phyloP scores from a whole-genome alignment of 2,888 invertebrate genomes.

The Hirtodrosophila trivittata region DNA sequence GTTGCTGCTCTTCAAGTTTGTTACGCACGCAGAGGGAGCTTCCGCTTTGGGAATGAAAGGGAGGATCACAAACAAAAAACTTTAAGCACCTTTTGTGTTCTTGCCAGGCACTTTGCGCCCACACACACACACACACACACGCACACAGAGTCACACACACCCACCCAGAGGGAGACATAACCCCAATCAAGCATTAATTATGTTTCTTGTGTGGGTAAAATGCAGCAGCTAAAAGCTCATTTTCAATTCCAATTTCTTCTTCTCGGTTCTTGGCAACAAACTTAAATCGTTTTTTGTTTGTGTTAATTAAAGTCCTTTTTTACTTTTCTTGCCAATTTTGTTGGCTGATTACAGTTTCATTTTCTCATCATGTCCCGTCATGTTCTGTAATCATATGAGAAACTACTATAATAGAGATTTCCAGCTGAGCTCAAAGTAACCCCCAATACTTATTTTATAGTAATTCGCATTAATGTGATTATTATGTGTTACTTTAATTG shows the following conservation, averaged over 20 bases:
- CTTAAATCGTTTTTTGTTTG: slow-evolving; percentile 21
- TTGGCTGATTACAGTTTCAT: slow-evolving; percentile 15
- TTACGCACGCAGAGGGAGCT: slow-evolving; percentile 23
- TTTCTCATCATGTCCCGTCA: slow-evolving; percentile 20
- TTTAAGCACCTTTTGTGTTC: slow-evolving; percentile 33
- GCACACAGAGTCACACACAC: slow-evolving; percentile 7
- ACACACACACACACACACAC: slow-evolving; percentile 7
- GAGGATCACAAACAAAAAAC: slow-evolving; percentile 39
- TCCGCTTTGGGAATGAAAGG: slow-evolving; percentile 14
- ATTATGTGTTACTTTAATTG: too few species aligned
- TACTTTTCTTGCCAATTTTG: neutral
- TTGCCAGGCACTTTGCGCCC: slow-evolving; percentile 22
- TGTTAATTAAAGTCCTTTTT: slow-evolving; percentile 16
- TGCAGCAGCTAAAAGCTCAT: slow-evolving; percentile 32
- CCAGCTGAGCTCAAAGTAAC: too few species aligned
- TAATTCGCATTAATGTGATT: too few species aligned
- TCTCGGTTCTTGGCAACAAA: slow-evolving; percentile 10
- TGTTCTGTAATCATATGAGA: neutral
- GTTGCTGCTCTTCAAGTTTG: slow-evolving; percentile 43
- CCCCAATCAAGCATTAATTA: slow-evolving; percentile 70
- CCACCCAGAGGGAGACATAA: slow-evolving; percentile 14
- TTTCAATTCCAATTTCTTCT: slow-evolving; percentile 31
- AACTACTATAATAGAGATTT: too few species aligned
- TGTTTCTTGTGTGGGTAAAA: slow-evolving; percentile 38
- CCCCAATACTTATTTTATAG: too few species aligned